These are phyloP conservation scores for Anas platyrhynchos DNA, from an alignment of 2,113 vertebrate species.

Conservation along the genomic window DNA sequence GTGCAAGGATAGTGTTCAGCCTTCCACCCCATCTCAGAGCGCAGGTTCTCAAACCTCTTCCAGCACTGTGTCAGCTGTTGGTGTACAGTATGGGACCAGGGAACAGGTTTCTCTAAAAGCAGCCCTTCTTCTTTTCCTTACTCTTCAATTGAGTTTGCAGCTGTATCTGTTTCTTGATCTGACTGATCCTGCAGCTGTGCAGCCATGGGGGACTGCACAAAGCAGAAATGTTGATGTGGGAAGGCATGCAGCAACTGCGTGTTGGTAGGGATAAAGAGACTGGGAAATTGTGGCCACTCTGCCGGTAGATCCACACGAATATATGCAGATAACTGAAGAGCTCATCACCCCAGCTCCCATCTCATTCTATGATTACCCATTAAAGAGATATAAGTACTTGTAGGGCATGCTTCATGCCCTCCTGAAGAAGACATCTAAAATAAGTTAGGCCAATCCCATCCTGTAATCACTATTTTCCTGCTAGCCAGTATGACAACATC, in stretches of 20 bases:
- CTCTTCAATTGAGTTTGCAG: neutral
- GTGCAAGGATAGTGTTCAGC: neutral
- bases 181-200: fast-evolving
- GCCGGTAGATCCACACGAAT: neutral
- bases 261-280: neutral
- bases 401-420: neutral
- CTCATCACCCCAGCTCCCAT: neutral
- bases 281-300: fast-evolving
- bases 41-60: neutral
- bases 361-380: no score
- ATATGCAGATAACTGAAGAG: neutral
- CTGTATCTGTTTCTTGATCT: neutral
- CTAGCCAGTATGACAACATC: neutral
- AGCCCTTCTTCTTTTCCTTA: neutral
- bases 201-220: fast-evolving
- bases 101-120: neutral
- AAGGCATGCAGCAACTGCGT: neutral
- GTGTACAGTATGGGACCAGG: neutral
- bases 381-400: neutral
- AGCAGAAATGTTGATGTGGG: neutral
- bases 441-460: neutral
- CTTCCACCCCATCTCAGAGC: fast-evolving
- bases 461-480: neutral
- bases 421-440: neutral
- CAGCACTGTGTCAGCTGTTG: neutral